Conservation (phyloP, 2,888 invertebrate species). For the Galerucella pusilla region DNA sequence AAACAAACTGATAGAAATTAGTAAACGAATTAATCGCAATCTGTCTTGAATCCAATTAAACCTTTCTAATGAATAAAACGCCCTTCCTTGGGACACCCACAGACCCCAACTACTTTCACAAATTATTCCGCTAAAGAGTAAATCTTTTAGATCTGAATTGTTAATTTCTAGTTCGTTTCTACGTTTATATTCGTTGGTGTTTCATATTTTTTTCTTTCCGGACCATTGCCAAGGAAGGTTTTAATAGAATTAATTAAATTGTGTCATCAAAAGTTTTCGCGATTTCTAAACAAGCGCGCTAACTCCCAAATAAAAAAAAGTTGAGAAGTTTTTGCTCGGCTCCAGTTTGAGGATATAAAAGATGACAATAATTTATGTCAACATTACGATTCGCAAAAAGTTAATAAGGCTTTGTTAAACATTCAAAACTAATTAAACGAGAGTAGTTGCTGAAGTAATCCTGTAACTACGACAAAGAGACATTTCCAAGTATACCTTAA, state of each 20-base stretch:
- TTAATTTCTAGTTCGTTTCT: constrained; percentile 40
- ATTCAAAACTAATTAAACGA: constrained; percentile 20
- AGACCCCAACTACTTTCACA: constrained; percentile 32
- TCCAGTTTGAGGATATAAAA: constrained; percentile 21
- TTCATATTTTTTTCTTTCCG: constrained; percentile 33
- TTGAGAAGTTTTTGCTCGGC: not conserved
- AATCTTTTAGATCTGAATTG: constrained; percentile 43
- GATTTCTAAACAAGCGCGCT: constrained; percentile 27
- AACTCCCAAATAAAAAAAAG: not conserved
- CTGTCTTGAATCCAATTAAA: constrained; percentile 12
- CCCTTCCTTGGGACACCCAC: constrained; percentile 2
- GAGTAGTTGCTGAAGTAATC: constrained; percentile 2
- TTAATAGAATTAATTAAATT: constrained; percentile 33
- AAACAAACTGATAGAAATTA: constrained; percentile 4
- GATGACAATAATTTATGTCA: constrained; percentile 26
- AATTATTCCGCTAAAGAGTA: constrained; percentile 37
- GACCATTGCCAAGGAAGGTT: constrained; percentile 23
- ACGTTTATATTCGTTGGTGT: constrained; percentile 34
- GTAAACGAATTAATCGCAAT: constrained; percentile 17
- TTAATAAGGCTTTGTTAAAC: constrained; percentile 26
- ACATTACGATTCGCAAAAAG: constrained; percentile 27
- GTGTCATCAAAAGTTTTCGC: constrained; percentile 29
- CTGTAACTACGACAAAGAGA: not conserved
- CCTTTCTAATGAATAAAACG: constrained; percentile 34
- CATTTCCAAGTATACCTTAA: not conserved